Evolutionary conservation across 2,113 vertebrate genomes (phyloP).

Genomic region (Neomonachus schauinslandi): DNA sequence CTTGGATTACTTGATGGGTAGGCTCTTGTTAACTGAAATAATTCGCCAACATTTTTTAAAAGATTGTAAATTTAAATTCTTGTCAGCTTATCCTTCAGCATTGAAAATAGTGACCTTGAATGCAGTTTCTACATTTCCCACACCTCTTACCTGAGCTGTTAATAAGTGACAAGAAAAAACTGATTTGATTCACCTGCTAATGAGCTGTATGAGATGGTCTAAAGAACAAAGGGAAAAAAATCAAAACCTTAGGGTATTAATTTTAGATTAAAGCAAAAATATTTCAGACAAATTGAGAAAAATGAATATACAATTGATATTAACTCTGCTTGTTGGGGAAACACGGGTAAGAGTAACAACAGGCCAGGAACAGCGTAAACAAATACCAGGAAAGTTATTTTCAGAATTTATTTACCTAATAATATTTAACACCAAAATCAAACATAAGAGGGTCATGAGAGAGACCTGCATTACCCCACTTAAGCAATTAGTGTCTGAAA

Average conservation of each 20-base stretch:
- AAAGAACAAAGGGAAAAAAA: not conserved
- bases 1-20: not conserved
- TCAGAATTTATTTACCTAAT: slow-evolving; percentile 12
- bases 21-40: not conserved
- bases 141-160: not conserved
- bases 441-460: not conserved
- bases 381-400: not conserved
- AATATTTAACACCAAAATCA: slow-evolving; percentile 11
- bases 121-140: not conserved
- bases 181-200: not conserved
- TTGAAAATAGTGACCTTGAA: not conserved
- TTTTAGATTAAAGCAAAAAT: slow-evolving; percentile 22
- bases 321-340: not conserved
- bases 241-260: not conserved
- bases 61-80: not conserved
- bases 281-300: not conserved
- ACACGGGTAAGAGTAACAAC: not conserved
- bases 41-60: not conserved
- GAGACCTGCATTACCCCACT: not conserved
- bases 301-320: slow-evolving; percentile 30
- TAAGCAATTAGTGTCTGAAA: not conserved
- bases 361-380: not conserved
- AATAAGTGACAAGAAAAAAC: not conserved
- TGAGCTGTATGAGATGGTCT: not conserved
- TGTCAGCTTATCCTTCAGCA: not conserved